phyloP scores from a whole-genome alignment of 2,888 invertebrate species.

The Erebia palarica region DNA sequence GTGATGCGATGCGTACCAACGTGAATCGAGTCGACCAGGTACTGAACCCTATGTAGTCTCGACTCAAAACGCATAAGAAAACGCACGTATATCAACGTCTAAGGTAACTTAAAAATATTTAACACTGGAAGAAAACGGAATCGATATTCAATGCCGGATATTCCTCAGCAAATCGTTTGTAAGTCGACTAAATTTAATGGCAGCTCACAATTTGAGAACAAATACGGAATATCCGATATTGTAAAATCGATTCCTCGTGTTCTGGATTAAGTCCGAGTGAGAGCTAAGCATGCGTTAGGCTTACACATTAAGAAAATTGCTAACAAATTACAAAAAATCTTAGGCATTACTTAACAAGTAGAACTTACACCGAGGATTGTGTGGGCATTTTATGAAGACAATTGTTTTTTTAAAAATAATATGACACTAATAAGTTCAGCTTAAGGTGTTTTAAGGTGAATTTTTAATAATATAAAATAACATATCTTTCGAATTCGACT shows the following conservation, averaged over 20 bases:
- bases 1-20: conserved; percentile 27
- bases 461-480: not conserved
- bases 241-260: conserved; percentile 35
- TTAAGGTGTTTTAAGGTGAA: not conserved
- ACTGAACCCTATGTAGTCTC: not conserved
- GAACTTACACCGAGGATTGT: conserved; percentile 64
- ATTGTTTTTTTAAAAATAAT: conserved; percentile 6
- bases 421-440: conserved; percentile 17
- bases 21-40: conserved; percentile 1
- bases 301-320: conserved; percentile 73
- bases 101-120: conserved; percentile 39
- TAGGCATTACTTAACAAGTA: conserved; percentile 78
- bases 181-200: conserved; percentile 41
- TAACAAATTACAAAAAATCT: conserved; percentile 76
- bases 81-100: conserved; percentile 31
- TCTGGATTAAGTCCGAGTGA: conserved; percentile 38
- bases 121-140: conserved; percentile 61
- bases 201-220: conserved; percentile 46
- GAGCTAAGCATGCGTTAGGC: conserved; percentile 68
- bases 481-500: not conserved
- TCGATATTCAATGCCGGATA: conserved; percentile 42
- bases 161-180: conserved; percentile 42
- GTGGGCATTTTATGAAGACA: conserved; percentile 46
- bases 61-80: conserved; percentile 7
- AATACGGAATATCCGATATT: conserved; percentile 36